A percentile compares a stretch with the other conserved stretches of the same genome.
Evolutionary conservation across 2,888 invertebrate genomes (phyloP).

Genomic region (Galerucella nymphaeae): DNA sequence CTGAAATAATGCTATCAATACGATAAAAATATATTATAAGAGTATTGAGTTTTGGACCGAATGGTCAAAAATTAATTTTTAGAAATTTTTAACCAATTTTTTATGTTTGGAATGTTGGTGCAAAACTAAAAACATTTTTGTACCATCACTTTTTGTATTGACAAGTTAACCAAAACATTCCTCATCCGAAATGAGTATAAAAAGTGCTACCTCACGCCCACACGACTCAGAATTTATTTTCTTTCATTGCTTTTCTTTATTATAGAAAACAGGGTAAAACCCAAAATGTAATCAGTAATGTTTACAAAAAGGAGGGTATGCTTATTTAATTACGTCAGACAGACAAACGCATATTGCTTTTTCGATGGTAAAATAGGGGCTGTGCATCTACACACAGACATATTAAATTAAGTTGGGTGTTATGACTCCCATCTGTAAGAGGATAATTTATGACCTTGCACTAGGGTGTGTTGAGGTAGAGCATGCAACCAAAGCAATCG

Average conservation of each 20-base stretch:
- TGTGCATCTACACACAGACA: not conserved
- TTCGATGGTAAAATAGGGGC: constrained; percentile 13
- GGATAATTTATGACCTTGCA: constrained; percentile 12
- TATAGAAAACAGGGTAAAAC: constrained; percentile 32
- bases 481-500: constrained; percentile 12
- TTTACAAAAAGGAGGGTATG: constrained; percentile 36
- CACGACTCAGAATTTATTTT: constrained; percentile 12
- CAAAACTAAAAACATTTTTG: too few species aligned
- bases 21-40: too few species aligned
- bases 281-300: constrained; percentile 28
- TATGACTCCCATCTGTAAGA: constrained; percentile 9
- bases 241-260: constrained; percentile 22
- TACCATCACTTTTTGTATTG: too few species aligned
- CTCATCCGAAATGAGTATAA: not conserved
- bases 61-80: too few species aligned
- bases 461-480: constrained; percentile 28
- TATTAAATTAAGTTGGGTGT: constrained; percentile 9
- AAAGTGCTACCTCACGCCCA: not conserved
- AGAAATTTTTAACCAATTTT: too few species aligned
- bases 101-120: too few species aligned
- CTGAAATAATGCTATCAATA: too few species aligned
- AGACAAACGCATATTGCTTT: constrained; percentile 22
- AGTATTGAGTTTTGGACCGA: too few species aligned
- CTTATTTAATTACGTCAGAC: constrained; percentile 32
- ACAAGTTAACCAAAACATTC: too few species aligned